A percentile compares a stretch with the other conserved stretches of the same genome.
phyloP scores from a whole-genome alignment of 1,140 invertebrate species.

The Hydropsyche tenuis region DNA sequence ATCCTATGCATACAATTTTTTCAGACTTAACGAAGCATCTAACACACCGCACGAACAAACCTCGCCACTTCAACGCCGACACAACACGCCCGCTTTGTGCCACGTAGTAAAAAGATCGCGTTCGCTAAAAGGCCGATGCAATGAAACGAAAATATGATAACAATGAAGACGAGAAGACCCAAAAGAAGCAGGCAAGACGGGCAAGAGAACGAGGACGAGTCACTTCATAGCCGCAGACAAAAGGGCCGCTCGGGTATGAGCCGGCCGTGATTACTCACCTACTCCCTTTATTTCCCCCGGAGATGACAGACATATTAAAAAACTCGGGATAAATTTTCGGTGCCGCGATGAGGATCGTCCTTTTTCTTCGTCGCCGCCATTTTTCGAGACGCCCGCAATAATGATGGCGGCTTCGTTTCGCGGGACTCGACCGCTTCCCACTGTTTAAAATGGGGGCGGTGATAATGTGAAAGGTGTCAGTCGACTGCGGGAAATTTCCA shows the following conservation, averaged over 20 bases:
- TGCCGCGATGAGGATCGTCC: constrained; percentile 5
- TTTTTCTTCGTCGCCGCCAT: neutral
- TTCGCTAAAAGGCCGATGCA: constrained; percentile 17
- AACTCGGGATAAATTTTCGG: constrained; percentile 45
- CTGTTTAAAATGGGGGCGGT: neutral
- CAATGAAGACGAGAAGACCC: constrained; percentile 32
- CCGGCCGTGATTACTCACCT: constrained; percentile 42
- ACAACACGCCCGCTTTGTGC: neutral
- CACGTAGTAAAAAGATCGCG: constrained; percentile 7
- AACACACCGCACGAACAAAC: no score
- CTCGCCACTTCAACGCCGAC: neutral
- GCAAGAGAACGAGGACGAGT: constrained; percentile 38
- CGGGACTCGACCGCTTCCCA: neutral
- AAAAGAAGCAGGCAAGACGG: no score
- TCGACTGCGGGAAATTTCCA: neutral
- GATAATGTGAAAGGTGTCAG: neutral
- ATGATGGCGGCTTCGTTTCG: neutral
- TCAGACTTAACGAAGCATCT: no score
- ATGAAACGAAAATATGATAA: constrained; percentile 48
- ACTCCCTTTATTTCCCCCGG: constrained; percentile 43
- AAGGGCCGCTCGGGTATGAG: constrained; percentile 30
- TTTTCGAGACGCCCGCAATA: constrained; percentile 6
- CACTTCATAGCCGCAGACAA: constrained; percentile 47
- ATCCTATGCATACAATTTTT: no score
- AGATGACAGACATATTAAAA: constrained; percentile 50